These are phyloP conservation scores for Heliconius nattereri DNA, from an alignment of 1,140 invertebrate species.

Conservation along the genomic window DNA sequence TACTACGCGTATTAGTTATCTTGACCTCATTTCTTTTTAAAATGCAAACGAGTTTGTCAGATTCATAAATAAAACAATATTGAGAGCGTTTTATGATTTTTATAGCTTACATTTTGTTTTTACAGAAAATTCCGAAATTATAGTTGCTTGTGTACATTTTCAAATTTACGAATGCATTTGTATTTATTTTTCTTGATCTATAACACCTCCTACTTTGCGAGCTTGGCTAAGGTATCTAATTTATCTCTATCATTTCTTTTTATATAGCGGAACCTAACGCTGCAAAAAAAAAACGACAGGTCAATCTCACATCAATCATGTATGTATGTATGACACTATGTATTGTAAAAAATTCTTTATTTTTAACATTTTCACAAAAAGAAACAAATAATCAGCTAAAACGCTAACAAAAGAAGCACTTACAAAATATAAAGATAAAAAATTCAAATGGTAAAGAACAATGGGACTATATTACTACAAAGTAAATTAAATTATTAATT, in stretches of 20 bases:
- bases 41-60: slow-evolving; percentile 27
- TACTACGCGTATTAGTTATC: slow-evolving; percentile 51
- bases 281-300: neutral
- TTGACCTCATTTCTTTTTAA: slow-evolving; percentile 69
- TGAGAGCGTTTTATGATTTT: slow-evolving; percentile 12
- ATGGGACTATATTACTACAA: neutral
- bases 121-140: neutral
- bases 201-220: neutral
- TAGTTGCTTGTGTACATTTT: no score
- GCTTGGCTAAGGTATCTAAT: no score
- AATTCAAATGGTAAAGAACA: neutral
- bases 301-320: no score
- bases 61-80: slow-evolving; percentile 24
- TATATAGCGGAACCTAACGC: neutral
- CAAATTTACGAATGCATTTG: no score
- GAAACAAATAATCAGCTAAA: neutral
- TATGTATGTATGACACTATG: no score
- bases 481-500: slow-evolving; percentile 6
- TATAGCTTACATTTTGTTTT: neutral
- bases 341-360: no score
- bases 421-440: neutral
- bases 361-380: no score
- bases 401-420: neutral
- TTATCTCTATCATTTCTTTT: neutral
- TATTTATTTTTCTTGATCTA: neutral